These are phyloP conservation scores for Sinosuthora webbiana DNA, from an alignment of 2,113 vertebrate genomes.

Conservation along the genomic window DNA sequence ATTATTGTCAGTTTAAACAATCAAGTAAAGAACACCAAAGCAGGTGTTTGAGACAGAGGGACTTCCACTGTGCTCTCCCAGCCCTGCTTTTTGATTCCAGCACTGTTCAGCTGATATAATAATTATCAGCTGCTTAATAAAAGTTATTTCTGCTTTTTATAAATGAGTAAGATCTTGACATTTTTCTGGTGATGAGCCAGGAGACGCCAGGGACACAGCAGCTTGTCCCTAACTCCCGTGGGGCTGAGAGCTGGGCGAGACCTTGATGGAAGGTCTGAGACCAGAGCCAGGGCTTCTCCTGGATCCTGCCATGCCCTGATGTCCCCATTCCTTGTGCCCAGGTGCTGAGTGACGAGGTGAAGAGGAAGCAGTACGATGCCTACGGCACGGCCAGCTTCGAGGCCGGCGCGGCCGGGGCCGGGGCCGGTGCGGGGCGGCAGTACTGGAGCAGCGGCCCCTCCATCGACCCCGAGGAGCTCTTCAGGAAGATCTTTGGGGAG, in stretches of 20 bases:
- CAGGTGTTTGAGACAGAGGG: background rate
- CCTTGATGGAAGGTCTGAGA: background rate
- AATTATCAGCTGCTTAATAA: rapidly evolving
- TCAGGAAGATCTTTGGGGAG: constrained; percentile 96
- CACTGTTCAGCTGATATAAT: rapidly evolving
- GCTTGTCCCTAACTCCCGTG: rapidly evolving
- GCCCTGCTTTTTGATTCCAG: background rate
- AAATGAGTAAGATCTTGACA: rapidly evolving
- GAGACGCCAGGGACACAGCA: background rate
- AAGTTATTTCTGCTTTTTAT: background rate
- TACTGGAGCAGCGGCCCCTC: constrained; percentile 86
- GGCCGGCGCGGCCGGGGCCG: constrained; percentile 58
- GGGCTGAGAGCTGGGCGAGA: background rate
- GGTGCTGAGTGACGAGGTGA: constrained; percentile 91
- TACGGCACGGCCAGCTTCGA: constrained; percentile 87
- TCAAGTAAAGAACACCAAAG: background rate
- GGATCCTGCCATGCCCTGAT: rapidly evolving
- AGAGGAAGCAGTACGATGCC: constrained; percentile 91
- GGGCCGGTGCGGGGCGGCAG: constrained; percentile 73
- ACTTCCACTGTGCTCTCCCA: too few species aligned
- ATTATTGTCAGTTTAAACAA: background rate
- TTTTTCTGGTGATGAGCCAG: background rate
- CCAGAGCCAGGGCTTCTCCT: background rate
- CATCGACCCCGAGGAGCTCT: constrained; percentile 92
- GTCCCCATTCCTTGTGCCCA: background rate